Evolutionary conservation across 2,888 invertebrate genomes (phyloP).

Genomic region (Mayetiola destructor): DNA sequence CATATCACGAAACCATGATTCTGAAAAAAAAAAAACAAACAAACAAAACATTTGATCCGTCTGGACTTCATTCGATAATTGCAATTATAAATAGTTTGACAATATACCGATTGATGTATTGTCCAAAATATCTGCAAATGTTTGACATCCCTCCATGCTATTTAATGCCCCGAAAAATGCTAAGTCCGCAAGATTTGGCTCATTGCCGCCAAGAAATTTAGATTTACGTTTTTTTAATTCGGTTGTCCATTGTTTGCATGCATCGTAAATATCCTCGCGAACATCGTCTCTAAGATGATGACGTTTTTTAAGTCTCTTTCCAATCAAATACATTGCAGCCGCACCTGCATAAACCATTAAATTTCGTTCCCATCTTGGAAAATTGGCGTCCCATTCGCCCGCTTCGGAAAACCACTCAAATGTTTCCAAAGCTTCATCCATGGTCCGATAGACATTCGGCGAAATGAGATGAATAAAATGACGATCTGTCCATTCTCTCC

Average conservation of each 20-base stretch:
- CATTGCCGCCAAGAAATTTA: slow-evolving; percentile 70
- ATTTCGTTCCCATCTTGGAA: slow-evolving; percentile 70
- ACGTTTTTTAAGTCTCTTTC: slow-evolving; percentile 74
- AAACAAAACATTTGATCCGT: not conserved
- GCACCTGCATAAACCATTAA: slow-evolving; percentile 88
- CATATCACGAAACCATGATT: slow-evolving; percentile 57
- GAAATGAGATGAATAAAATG: slow-evolving; percentile 84
- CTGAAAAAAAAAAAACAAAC: slow-evolving; percentile 20
- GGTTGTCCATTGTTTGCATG: slow-evolving; percentile 64
- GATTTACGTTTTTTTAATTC: slow-evolving; percentile 54
- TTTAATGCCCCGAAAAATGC: slow-evolving; percentile 79
- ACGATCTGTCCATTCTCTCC: slow-evolving; percentile 91
- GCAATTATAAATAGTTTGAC: slow-evolving; percentile 27
- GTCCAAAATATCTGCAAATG: slow-evolving; percentile 65
- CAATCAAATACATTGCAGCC: slow-evolving; percentile 82
- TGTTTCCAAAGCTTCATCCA: slow-evolving; percentile 71
- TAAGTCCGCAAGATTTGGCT: slow-evolving; percentile 85
- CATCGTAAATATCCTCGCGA: slow-evolving; percentile 76
- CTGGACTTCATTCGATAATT: not conserved
- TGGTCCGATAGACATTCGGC: slow-evolving; percentile 89
- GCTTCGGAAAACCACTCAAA: slow-evolving; percentile 88
- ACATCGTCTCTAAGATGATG: slow-evolving; percentile 79
- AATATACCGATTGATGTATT: slow-evolving; percentile 56
- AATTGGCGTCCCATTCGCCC: slow-evolving; percentile 83
- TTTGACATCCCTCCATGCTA: slow-evolving; percentile 84